Percentiles rank a stretch among this genome's conserved stretches.
These are phyloP conservation scores for Leucoptera coffeella DNA, from an alignment of 2,888 invertebrate genomes.

Conservation along the genomic window DNA sequence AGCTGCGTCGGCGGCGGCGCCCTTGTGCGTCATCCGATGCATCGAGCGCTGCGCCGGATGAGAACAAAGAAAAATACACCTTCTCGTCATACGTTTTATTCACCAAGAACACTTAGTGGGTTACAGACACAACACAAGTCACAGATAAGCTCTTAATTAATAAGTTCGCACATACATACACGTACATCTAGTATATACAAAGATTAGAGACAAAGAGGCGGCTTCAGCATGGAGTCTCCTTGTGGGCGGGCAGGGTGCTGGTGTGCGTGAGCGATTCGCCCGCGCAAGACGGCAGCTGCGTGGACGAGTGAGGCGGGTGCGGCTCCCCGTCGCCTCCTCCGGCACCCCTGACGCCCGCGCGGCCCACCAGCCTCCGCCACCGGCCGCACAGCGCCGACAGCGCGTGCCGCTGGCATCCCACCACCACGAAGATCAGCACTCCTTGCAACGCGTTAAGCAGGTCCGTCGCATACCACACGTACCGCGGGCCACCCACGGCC, in stretches of 20 bases:
- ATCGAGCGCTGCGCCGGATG: too few relatives aligned
- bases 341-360: conserved; percentile 26
- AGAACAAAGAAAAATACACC: too few relatives aligned
- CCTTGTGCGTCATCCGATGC: too few relatives aligned
- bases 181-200: too few relatives aligned
- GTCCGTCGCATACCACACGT: conserved; percentile 80
- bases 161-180: too few relatives aligned
- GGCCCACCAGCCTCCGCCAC: conserved; percentile 52
- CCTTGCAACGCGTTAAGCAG: conserved; percentile 82
- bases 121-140: too few relatives aligned
- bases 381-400: conserved; percentile 24
- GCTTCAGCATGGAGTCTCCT: too few relatives aligned
- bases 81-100: too few relatives aligned
- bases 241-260: conserved; percentile 60
- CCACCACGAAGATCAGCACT: conserved; percentile 82
- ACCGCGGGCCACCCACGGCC: conserved; percentile 74
- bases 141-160: too few relatives aligned
- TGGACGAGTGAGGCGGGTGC: conserved; percentile 57
- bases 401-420: conserved; percentile 83
- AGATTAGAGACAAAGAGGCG: too few relatives aligned
- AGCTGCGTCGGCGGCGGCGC: too few relatives aligned
- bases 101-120: too few relatives aligned
- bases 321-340: conserved; percentile 16
- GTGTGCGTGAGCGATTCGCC: conserved; percentile 69
- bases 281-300: conserved; percentile 77